These are phyloP conservation scores for Apostichopus leukothele DNA, from an alignment of 53 echinoderm and acorn worm species.

Conservation along the genomic window DNA sequence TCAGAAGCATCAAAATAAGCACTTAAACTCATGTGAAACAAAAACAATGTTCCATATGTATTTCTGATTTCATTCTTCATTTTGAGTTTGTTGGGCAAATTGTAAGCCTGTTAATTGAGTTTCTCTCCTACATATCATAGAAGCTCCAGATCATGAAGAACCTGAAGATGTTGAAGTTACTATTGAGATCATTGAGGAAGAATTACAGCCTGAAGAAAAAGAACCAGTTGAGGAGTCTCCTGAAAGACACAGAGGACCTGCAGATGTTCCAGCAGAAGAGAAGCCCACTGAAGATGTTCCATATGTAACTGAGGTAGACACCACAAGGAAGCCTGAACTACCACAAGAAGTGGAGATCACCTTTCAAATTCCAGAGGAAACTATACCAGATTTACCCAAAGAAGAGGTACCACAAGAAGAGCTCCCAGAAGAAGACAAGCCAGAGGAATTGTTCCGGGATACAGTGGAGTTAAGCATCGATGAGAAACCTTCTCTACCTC, in stretches of 20 bases:
- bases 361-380: conserved; percentile 39
- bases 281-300: background rate
- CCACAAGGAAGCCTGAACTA: conserved; percentile 51
- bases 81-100: background rate
- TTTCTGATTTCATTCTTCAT: no score
- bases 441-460: conserved; percentile 30
- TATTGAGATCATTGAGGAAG: conserved; percentile 17
- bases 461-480: conserved; percentile 26
- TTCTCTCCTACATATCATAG: conserved; percentile 1
- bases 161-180: conserved; percentile 37
- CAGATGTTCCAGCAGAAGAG: conserved; percentile 9
- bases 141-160: background rate
- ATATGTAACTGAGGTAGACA: conserved; percentile 53
- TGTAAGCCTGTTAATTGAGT: background rate
- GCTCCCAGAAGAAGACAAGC: conserved; percentile 10
- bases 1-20: no score
- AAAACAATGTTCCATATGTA: no score
- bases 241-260: conserved; percentile 60
- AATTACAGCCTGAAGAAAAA: conserved; percentile 50
- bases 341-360: conserved; percentile 56
- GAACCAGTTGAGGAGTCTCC: conserved; percentile 1
- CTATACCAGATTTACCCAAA: background rate
- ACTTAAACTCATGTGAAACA: no score
- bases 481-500: conserved; percentile 42
- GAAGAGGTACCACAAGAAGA: background rate